Evolutionary conservation across 2,797 vertebrate genomes (phyloP), one percentile per base, ranked within the genome.

Genomic region (Sciurus carolinensis): DNA sequence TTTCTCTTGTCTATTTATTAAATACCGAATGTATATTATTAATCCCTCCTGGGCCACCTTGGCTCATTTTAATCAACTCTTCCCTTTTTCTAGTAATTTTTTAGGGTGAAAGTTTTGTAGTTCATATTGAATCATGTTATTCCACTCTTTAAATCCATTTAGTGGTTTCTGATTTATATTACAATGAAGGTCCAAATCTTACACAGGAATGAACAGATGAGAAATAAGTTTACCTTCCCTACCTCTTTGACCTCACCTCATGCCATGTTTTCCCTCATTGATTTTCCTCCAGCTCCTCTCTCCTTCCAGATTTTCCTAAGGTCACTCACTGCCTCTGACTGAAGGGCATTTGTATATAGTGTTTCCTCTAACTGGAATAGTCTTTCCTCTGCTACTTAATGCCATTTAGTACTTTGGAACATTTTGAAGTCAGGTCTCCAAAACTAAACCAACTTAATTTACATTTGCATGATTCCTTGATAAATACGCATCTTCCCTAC

Each of bases 1-100:
- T 92, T 87, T 64, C 28, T 62, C 30, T 92, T 83, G 57, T 67
- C 8, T 84, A 14, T 52, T 91, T 71, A 71, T 93, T 71, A 81
- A 72, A 93, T 66, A 52, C 22, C 39, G 12, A 90, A 66, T 76
- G 4, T 2, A 76, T 69, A 83, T 62, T 90, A 42, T 73, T 54
- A 59, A n/a, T 86, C 59, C 73, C 12, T 47, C 39, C 42, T 69
- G 13, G 5, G 33, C 5, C 52, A 36, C 1, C 3, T 89, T 26
- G 7, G 24, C 24, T 17, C 3, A 39, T 36, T 87, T 80, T 82
- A 13, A 44, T 92, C 33, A 83, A 24, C 77, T 73, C 50, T 83
- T 39, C 12, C 57, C 9, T 6, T 79, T 8, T 44, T 87, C 20
- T 7, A 33, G 17, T 66, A 28, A 89, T 26, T 79, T 47, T 82